These are phyloP conservation scores for Diorhabda elongata DNA, from an alignment of 1,140 invertebrate genomes.

Conservation along the genomic window DNA sequence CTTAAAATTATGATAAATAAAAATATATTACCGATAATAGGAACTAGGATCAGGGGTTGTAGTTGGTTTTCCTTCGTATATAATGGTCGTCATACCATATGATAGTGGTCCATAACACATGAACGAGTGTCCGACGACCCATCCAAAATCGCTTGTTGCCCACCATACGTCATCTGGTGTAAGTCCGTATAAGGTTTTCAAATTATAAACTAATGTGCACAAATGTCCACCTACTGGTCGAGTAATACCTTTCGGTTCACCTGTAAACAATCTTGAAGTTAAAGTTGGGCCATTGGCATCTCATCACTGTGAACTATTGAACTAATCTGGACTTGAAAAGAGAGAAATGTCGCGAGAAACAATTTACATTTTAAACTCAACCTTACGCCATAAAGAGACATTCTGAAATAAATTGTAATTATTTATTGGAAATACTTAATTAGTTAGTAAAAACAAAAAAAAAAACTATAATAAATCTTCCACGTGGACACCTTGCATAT, in stretches of 20 bases:
- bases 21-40: conserved; percentile 68
- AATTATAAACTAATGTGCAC: conserved; percentile 77
- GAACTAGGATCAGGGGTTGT: conserved; percentile 86
- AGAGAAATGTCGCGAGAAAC: too few relatives aligned
- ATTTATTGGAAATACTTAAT: too few relatives aligned
- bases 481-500: too few relatives aligned
- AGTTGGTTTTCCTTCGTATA: conserved; percentile 94
- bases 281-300: not conserved
- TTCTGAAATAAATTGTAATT: too few relatives aligned
- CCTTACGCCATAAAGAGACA: too few relatives aligned
- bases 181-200: conserved; percentile 79
- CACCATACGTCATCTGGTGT: conserved; percentile 82
- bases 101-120: conserved; percentile 88
- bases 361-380: too few relatives aligned
- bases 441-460: too few relatives aligned
- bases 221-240: conserved; percentile 84
- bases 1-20: too few relatives aligned
- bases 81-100: conserved; percentile 75
- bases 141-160: conserved; percentile 78
- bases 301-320: not conserved
- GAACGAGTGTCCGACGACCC: conserved; percentile 93
- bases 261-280: conserved; percentile 45
- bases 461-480: too few relatives aligned
- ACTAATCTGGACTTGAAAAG: too few relatives aligned
- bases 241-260: conserved; percentile 78